Conservation (phyloP, 2,113 vertebrate species). For the Ploceus nigricollis region DNA sequence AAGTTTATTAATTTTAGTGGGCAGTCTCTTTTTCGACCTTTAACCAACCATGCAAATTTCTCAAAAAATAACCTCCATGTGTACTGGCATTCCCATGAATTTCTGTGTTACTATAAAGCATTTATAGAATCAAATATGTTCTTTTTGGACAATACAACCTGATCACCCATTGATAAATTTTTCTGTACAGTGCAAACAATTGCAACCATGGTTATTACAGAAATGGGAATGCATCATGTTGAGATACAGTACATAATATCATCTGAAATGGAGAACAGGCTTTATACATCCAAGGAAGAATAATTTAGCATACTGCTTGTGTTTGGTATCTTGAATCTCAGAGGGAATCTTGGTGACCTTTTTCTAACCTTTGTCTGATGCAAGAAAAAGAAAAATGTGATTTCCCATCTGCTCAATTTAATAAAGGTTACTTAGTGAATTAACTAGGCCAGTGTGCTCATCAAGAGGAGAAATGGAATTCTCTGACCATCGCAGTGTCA, state of each 20-base stretch:
- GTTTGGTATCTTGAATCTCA: conserved; percentile 30
- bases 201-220: neutral
- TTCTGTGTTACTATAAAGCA: neutral
- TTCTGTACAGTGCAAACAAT: neutral
- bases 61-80: neutral
- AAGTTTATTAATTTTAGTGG: neutral
- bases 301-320: neutral
- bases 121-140: neutral
- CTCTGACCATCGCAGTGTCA: conserved; percentile 73
- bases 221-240: neutral
- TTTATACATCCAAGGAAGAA: neutral
- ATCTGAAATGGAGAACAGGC: neutral
- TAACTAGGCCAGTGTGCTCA: conserved; percentile 75
- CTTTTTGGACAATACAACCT: neutral
- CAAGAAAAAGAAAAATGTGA: conserved; percentile 63
- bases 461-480: conserved; percentile 60
- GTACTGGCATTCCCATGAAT: neutral
- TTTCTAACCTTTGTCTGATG: conserved; percentile 67
- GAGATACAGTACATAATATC: neutral
- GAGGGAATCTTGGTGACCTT: conserved; percentile 59
- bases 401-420: conserved; percentile 76
- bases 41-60: neutral
- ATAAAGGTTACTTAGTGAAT: conserved; percentile 82
- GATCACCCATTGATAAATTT: neutral
- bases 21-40: neutral